A percentile compares a stretch with the other conserved stretches of the same genome.
Conservation (phyloP, 2,888 invertebrate genomes). For the Leptogaster cylindrica region DNA sequence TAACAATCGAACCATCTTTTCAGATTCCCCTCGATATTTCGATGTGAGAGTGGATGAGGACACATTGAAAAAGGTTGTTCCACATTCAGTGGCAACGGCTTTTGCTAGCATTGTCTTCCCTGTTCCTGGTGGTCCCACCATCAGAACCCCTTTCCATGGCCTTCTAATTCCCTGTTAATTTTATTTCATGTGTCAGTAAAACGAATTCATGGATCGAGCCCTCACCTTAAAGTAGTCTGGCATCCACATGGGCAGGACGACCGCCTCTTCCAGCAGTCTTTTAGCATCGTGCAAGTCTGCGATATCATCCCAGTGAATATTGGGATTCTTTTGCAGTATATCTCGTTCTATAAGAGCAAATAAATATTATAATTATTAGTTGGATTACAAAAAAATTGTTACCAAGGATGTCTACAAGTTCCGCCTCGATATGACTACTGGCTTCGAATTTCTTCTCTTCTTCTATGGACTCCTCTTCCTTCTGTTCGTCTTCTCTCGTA, state of each 20-base stretch:
- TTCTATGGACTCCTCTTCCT: slow-evolving; percentile 65
- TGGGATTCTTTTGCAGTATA: slow-evolving; percentile 96
- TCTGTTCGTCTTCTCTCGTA: slow-evolving; percentile 72
- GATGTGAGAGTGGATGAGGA: slow-evolving; percentile 97
- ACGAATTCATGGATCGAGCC: slow-evolving; percentile 48
- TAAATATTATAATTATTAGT: neutral
- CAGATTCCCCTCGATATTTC: slow-evolving; percentile 98
- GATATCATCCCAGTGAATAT: slow-evolving; percentile 94
- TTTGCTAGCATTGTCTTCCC: slow-evolving; percentile 97
- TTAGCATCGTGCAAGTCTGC: slow-evolving; percentile 90
- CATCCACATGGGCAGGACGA: slow-evolving; percentile 96
- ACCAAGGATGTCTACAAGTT: slow-evolving; percentile 91
- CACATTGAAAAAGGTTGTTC: slow-evolving; percentile 96
- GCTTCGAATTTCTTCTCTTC: slow-evolving; percentile 88
- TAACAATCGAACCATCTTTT: slow-evolving; percentile 93
- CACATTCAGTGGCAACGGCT: slow-evolving; percentile 98
- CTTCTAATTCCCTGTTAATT: slow-evolving; percentile 80
- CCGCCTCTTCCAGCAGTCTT: slow-evolving; percentile 92
- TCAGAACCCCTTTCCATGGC: slow-evolving; percentile 95
- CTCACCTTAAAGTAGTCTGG: slow-evolving; percentile 95
- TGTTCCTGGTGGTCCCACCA: slow-evolving; percentile 89
- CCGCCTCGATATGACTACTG: slow-evolving; percentile 79
- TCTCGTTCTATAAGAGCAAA: slow-evolving; percentile 75
- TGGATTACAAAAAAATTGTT: slow-evolving; percentile 47
- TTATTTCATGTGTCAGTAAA: neutral